Percentiles rank a stretch among this genome's conserved stretches.
phyloP scores from a whole-genome alignment of 2,113 vertebrate species.

The Herpetotheres cachinnans region DNA sequence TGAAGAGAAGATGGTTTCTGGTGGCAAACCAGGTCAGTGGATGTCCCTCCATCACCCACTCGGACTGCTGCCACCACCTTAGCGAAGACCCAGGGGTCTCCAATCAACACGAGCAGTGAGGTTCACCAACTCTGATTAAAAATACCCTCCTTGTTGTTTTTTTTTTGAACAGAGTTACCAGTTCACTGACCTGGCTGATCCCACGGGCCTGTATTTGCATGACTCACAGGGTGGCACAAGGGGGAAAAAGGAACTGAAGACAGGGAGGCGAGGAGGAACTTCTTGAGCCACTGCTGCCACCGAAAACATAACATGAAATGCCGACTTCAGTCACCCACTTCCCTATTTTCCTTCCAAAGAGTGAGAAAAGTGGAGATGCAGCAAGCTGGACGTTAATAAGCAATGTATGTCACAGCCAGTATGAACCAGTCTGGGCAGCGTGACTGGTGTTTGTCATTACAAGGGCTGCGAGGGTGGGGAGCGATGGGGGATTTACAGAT shows the following conservation, averaged over 20 bases:
- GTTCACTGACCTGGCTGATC: neutral
- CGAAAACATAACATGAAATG: neutral
- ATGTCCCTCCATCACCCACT: neutral
- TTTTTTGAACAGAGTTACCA: neutral
- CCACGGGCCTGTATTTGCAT: neutral
- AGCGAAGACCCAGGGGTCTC: fast-evolving
- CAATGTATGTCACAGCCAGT: neutral
- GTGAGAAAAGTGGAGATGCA: neutral
- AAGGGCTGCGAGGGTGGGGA: neutral
- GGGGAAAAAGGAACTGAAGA: neutral
- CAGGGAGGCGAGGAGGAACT: neutral
- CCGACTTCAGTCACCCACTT: neutral
- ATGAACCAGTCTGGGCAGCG: neutral
- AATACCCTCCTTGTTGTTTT: neutral
- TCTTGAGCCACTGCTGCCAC: neutral
- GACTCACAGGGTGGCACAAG: neutral
- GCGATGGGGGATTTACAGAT: neutral
- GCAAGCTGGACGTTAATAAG: neutral
- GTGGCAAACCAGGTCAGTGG: neutral
- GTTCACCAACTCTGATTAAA: neutral
- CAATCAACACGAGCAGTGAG: neutral
- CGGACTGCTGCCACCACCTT: fast-evolving
- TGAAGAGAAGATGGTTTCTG: neutral
- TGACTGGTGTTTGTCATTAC: neutral
- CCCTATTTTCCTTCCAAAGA: neutral